Evolutionary conservation across 2,113 vertebrate genomes (phyloP), one percentile per base, ranked within the genome.

Genomic region (Sorex fumeus): DNA sequence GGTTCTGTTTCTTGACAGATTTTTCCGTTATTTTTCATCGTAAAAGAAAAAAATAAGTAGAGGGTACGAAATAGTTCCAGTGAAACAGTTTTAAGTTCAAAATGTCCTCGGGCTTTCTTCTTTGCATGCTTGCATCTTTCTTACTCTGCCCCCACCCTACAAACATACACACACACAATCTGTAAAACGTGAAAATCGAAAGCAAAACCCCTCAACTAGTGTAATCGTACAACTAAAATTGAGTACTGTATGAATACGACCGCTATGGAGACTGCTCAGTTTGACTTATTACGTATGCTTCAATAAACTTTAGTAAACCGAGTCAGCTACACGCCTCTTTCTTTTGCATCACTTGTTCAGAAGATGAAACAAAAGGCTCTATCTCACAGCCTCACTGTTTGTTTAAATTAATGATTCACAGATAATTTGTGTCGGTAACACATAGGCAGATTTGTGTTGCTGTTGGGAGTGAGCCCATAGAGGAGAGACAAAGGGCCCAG

Each of bases 251-350:
- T 97, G 98, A 98, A 98, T 98, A 98, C 98, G 97, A 98, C 98
- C 98, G 98, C 98, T 98, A 98, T 98, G 98, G 98, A 98, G 98
- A 98, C 98, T 98, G 98, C 98, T 98, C 98, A 98, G 98, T 98
- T 98, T 98, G 98, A 98, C 98, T 98, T 98, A 98, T 98, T 98
- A 98, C 98, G 98, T 98, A 98, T 98, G 98, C 98, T 98, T 98
- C 98, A 98, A 98, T 98, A 98, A 98, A 98, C 98, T 98, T 98
- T 98, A 40, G 7, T 40, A 40, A 40, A 40, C 40, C 7, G 98
- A 98, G 98, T 98, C 98, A 98, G 98, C 98, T 95, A 93, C 75
- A 82, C 95, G 93, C 87, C 87, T 97, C 97, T 96, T 97, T 97
- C 91, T 93, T 97, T 97, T 95, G 93, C 74, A 3, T 10, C 69